phyloP scores from a whole-genome alignment of 2,888 invertebrate species.

The Phaedon cochleariae region DNA sequence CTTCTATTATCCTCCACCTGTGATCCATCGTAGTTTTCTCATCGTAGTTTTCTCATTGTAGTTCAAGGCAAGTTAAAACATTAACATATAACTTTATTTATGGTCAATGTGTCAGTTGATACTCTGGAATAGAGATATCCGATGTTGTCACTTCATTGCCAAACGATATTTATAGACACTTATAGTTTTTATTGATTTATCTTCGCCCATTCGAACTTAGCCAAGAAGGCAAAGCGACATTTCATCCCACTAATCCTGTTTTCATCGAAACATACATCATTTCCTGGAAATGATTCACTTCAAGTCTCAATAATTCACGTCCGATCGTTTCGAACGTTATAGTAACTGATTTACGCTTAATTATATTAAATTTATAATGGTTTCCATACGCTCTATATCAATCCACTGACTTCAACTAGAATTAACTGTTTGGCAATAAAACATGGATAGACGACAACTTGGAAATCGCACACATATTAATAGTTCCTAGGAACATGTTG shows the following conservation, averaged over 20 bases:
- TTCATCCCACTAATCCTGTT: slow-evolving; percentile 1
- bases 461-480: slow-evolving; percentile 35
- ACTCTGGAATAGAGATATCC: not conserved
- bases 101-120: no score
- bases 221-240: not conserved
- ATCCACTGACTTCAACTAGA: slow-evolving; percentile 34
- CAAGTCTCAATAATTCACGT: slow-evolving; percentile 38
- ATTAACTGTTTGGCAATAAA: slow-evolving; percentile 42
- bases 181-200: not conserved
- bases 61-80: no score
- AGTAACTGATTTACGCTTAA: slow-evolving; percentile 51
- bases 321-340: slow-evolving; percentile 44
- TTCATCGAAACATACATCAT: slow-evolving; percentile 18
- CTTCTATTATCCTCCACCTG: no score
- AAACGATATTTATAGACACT: not conserved
- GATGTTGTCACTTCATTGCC: not conserved
- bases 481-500: slow-evolving; percentile 23
- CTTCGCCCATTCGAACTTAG: not conserved
- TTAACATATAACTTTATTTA: no score
- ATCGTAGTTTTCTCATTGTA: no score
- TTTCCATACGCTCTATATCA: slow-evolving; percentile 48
- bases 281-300: slow-evolving; percentile 25
- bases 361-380: slow-evolving; percentile 49
- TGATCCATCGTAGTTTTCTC: no score
- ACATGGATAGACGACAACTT: slow-evolving; percentile 35